phyloP scores from a whole-genome alignment of 2,888 invertebrate species.

The Pollenia amentaria region DNA sequence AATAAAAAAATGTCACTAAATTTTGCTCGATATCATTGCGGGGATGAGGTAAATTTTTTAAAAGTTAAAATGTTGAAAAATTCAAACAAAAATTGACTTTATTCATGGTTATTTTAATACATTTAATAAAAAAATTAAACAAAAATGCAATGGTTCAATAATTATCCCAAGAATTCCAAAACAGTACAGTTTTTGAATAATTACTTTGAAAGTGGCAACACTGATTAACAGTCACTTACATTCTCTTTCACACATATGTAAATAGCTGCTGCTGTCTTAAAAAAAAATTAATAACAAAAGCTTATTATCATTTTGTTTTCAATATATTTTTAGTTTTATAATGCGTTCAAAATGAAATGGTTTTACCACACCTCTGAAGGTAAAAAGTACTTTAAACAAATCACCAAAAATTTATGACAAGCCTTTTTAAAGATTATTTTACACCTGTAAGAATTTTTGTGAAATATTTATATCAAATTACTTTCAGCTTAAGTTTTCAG shows the following conservation, averaged over 20 bases:
- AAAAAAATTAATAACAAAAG: constrained; percentile 28
- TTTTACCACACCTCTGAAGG: constrained; percentile 36
- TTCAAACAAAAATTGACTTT: too few relatives aligned
- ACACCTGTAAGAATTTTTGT: constrained; percentile 2
- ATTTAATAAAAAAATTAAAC: too few relatives aligned
- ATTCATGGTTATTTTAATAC: too few relatives aligned
- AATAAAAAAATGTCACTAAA: too few relatives aligned
- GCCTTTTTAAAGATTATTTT: constrained; percentile 26
- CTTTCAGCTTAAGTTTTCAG: constrained; percentile 20
- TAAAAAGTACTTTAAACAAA: constrained; percentile 15
- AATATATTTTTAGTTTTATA: constrained; percentile 17
- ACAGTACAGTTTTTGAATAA: too few relatives aligned
- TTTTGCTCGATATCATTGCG: too few relatives aligned
- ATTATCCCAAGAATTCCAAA: too few relatives aligned
- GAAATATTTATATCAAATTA: constrained; percentile 26
- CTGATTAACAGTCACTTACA: too few relatives aligned
- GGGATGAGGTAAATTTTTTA: too few relatives aligned
- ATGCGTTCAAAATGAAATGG: constrained; percentile 32
- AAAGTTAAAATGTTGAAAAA: too few relatives aligned
- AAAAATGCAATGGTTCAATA: too few relatives aligned
- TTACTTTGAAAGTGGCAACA: too few relatives aligned
- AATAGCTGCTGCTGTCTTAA: constrained; percentile 29
- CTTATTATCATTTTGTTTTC: constrained; percentile 21
- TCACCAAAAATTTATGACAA: background rate
- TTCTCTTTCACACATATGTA: constrained; percentile 5